Evolutionary conservation across 1,140 invertebrate species (phyloP), one percentile per base, ranked within the genome.

Genomic region (Formica selysi): DNA sequence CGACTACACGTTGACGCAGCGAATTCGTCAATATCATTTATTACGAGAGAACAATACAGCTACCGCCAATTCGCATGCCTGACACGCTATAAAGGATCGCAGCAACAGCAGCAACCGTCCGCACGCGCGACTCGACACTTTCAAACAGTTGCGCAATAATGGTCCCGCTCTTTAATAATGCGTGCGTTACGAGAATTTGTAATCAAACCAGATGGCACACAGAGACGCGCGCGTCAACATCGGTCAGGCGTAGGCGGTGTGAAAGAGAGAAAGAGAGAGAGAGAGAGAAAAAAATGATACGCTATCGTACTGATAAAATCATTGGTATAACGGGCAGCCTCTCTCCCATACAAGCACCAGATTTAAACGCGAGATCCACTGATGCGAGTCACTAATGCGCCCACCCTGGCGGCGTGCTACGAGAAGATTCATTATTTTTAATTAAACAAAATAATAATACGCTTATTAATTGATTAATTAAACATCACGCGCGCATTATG

Each of bases 381-480:
- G 62, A 62, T 38, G 73, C 81, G 29, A 67, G 71, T 70, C 80
- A 59, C 57, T 51, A 16, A 51, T 51, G 62, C 41, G 59, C 32
- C 26, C 62, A 36, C 29, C 54, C 41, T 86, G 41, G 70, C 41
- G 57, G 70, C 48, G 71, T 64, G 80, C 62, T 76, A 89, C 74
- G 64, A 64, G 71, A 64, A 87, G 88, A 86, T 92, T 92, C 89
- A 90, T 92, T 92, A 92, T 91, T 92, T 92, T 91, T 91, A 91
- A 92, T 92, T 89, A 91, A 92, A 91, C 91, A 87, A 90, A 92
- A 92, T 91, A 91, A 91, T 92, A 91, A 92, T 91, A 89, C 87
- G 85, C 87, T 92, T 92, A 92, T 92, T 92, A 91, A 91, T 92
- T 92, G 88, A 92, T 92, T 87, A 92, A 92, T 92, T 92, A 92